These are phyloP conservation scores for Bombus waltoni DNA, from an alignment of 1,140 invertebrate genomes.

Conservation along the genomic window DNA sequence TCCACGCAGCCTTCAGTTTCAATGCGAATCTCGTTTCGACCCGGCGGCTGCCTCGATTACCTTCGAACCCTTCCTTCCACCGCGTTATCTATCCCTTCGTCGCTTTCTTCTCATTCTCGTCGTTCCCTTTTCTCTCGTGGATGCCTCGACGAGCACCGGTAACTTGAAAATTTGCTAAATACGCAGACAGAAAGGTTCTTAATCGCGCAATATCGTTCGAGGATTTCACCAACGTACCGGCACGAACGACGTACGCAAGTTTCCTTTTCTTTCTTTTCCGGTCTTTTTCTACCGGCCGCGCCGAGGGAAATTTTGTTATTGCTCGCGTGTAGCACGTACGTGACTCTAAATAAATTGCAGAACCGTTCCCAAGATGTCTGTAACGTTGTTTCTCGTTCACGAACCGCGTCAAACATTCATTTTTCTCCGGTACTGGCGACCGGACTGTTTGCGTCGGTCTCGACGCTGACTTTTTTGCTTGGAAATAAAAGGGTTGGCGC, in stretches of 20 bases:
- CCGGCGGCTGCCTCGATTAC: slow-evolving; percentile 13
- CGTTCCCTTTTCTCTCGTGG: not conserved
- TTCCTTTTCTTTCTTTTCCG: not conserved
- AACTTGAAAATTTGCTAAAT: not conserved
- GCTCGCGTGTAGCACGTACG: not conserved
- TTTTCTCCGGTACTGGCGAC: not conserved
- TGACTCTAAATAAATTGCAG: not conserved
- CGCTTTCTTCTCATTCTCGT: not conserved
- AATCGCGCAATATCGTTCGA: not conserved
- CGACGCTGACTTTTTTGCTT: not conserved
- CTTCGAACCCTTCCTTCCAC: not conserved
- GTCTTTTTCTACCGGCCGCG: not conserved
- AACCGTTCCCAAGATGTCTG: not conserved
- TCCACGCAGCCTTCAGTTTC: slow-evolving; percentile 44
- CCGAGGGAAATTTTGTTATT: not conserved
- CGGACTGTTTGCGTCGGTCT: not conserved
- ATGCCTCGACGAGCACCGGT: not conserved
- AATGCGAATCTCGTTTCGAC: slow-evolving; percentile 59
- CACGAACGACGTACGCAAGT: no score
- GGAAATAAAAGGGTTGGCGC: not conserved
- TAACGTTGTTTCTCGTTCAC: not conserved
- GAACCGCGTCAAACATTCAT: slow-evolving; percentile 5
- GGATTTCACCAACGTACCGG: not conserved
- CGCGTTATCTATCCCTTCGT: not conserved
- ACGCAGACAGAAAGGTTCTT: not conserved